Evolutionary conservation across 2,888 invertebrate species (phyloP).

Genomic region (Rotaria magnacalcarata): DNA sequence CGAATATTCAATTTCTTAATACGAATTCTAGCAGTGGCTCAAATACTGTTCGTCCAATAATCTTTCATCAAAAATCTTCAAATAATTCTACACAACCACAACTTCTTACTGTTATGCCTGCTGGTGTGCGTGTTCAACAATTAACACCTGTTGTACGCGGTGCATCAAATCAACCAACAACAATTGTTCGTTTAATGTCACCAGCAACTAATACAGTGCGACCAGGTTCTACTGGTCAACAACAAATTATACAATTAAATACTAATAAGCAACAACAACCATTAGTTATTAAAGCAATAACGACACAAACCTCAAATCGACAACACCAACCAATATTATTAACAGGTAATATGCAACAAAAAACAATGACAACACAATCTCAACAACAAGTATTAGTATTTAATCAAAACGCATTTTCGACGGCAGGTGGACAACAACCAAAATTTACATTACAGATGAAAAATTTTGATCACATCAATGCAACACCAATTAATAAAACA

Average conservation of each 20-base stretch:
- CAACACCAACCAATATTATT: conserved; percentile 22
- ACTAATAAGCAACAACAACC: conserved; percentile 6
- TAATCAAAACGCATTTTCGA: conserved; percentile 4
- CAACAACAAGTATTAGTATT: conserved; percentile 20
- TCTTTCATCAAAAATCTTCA: not conserved
- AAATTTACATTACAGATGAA: conserved; percentile 21
- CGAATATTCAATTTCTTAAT: conserved; percentile 15
- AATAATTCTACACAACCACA: not conserved
- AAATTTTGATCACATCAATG: not conserved
- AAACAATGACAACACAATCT: not conserved
- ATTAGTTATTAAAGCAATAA: conserved; percentile 21
- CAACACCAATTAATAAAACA: not conserved
- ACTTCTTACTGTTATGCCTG: conserved; percentile 30
- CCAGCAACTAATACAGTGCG: not conserved
- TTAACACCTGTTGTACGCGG: conserved; percentile 19
- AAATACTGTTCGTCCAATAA: conserved; percentile 29
- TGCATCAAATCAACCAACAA: not conserved
- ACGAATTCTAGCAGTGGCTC: not conserved
- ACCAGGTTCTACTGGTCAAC: not conserved
- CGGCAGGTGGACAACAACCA: not conserved
- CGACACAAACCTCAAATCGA: not conserved
- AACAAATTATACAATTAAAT: conserved; percentile 32
- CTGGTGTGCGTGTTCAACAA: conserved; percentile 24
- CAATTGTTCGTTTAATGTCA: conserved; percentile 20
- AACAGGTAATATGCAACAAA: not conserved